phyloP scores from a whole-genome alignment of 2,888 invertebrate genomes.

The Chymomyza amoena region DNA sequence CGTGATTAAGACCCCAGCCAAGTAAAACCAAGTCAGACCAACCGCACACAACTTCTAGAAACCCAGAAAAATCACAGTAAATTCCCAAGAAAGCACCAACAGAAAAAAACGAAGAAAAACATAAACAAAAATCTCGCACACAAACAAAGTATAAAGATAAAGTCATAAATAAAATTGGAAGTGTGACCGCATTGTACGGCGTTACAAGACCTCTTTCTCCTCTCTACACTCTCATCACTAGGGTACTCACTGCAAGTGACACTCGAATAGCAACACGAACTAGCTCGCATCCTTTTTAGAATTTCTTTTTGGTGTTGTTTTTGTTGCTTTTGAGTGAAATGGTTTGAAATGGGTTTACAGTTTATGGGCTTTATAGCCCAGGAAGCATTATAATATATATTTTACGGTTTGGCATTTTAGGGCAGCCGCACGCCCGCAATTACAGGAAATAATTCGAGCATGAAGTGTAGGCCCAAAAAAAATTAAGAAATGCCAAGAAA shows the following conservation, averaged over 20 bases:
- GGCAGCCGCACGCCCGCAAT: constrained; percentile 59
- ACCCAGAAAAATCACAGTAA: constrained; percentile 57
- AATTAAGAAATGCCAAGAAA: constrained; percentile 38
- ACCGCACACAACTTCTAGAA: constrained; percentile 42
- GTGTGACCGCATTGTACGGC: constrained; percentile 49
- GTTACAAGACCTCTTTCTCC: constrained; percentile 3
- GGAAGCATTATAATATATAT: constrained; percentile 69
- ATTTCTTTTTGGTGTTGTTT: constrained; percentile 24
- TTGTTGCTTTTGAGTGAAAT: constrained; percentile 35
- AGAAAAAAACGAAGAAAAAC: constrained; percentile 27
- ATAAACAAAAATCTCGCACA: constrained; percentile 60
- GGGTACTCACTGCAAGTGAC: constrained; percentile 39
- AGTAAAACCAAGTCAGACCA: constrained; percentile 8
- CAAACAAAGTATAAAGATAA: constrained; percentile 62
- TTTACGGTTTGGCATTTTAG: constrained; percentile 48
- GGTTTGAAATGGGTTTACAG: constrained; percentile 44
- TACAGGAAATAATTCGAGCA: constrained; percentile 73
- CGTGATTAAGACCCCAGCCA: constrained; percentile 66
- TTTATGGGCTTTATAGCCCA: constrained; percentile 34
- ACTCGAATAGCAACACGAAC: constrained; percentile 48
- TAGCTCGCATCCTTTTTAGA: constrained; percentile 50
- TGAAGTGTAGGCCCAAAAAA: constrained; percentile 14
- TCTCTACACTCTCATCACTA: not conserved
- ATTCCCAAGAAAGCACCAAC: constrained; percentile 63
- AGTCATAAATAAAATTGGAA: constrained; percentile 72